Evolutionary conservation across 2,888 invertebrate species (phyloP), one percentile per base, ranked within the genome.

Genomic region (Papilio demoleus): DNA sequence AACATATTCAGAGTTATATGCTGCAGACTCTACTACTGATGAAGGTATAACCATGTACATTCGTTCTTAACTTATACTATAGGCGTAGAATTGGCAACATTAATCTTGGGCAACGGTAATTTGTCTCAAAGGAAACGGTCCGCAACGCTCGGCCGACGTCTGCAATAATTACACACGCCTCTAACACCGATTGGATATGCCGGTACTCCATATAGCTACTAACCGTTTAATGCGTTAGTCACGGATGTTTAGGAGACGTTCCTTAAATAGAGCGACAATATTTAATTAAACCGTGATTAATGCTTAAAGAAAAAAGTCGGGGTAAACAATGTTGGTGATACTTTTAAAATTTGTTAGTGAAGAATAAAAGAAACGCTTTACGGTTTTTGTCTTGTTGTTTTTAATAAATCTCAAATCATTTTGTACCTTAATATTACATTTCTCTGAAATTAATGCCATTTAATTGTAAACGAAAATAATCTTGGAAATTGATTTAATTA

Each of bases 101-200:
- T 61, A 42, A 65, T 69, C 69, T 69, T 65, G 77, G 71, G 85
- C 80, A 88, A 87, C 82, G 76, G 80, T 80, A 79, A 77, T 74
- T 73, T 70, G 75, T 75, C 74, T 76, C 76, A 77, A 78, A 75
- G 74, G 79, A 78, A 83, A 80, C 82, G 76, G 79, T 76, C 78
- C 75, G 82, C 78, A 79, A 82, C 84, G 83, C 81, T 84, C 77
- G 77, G 81, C 75, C 73, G 75, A 76, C 76, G 75, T 73, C 73
- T 68, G 74, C 70, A 72, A 72, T 77, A 73, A 76, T 75, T 73
- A 70, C 71, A 67, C 67, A 68, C 72, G 67, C 65, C 67, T 53
- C 50, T 70, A 70, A 60, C 64, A 65, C 17, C 31, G 64, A 62
- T 59, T 65, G 53, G 61, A 56, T 47, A 67, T 65, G 22, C 62